Base-by-base conservation (phyloP, 2,113 vertebrate genomes). In the Urocynchramus pylzowi region DNA sequence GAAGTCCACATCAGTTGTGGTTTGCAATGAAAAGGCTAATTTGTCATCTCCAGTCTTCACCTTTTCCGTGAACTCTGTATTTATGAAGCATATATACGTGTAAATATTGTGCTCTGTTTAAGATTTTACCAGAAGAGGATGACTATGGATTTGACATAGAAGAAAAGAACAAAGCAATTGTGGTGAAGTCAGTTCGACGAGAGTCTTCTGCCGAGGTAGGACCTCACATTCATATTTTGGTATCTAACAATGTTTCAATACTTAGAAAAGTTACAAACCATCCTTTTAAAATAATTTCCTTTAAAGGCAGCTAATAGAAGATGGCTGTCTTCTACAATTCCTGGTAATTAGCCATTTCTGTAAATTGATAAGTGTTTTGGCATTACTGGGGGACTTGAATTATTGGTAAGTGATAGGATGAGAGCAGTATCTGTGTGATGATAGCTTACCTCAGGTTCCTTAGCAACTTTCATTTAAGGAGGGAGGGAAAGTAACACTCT, bases 131-230 rank as follows among this genome's bases (percentile, higher is more conserved):
- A 1, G 99, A 99, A 97, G 99, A 99, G 90, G 99, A 99, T 13
- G 99, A 99, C 97, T 99, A 99, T 0, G 99, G 99, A 85, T 99
- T 99, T 73, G 99, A 99, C 89, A 98, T 99, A 3, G 99, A 99
- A 96, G 99, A 99, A 97, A 99, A 99, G 98, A 99, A 99, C 98
- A 99, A 99, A 96, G 98, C 98, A 7, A 97, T 99, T 33, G 96
- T 99, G 95, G 99, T 99, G 96, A 99, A 99, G 96, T 99, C 98
- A 23, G 99, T 99, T 94, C 98, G 98, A 97, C 98, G 98, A 87
- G 99, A 99, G 73, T 99, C 99, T 28, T 98, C 99, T 89, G 99
- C 99, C 0, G 99, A 99, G 99, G 99, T 99, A 98, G 95, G 90
- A 64, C 28, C 17, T 74, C 18, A 52, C 30, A 7, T 52, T 49